These are phyloP conservation scores for Anguilla megastoma DNA, from an alignment of 2,797 vertebrate species.

Conservation along the genomic window DNA sequence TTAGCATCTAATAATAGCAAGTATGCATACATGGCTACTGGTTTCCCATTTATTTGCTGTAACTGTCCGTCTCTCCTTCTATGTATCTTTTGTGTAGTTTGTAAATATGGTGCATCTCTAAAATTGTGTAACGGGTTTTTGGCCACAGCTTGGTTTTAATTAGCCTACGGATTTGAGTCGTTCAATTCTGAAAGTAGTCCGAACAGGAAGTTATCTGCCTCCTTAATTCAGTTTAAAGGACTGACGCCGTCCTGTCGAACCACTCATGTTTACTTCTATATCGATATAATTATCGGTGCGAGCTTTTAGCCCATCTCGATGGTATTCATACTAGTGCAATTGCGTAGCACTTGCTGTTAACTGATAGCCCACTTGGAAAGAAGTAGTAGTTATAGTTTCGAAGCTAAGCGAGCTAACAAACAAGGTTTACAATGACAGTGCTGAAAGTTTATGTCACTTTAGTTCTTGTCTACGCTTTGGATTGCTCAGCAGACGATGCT, in stretches of 20 bases:
- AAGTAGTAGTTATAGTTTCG: background rate
- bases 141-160: no score
- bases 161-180: background rate
- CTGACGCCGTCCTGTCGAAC: background rate
- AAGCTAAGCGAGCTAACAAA: background rate
- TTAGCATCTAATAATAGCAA: no score
- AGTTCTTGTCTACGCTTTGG: conserved; percentile 16
- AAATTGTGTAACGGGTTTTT: no score
- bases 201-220: background rate
- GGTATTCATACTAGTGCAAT: background rate
- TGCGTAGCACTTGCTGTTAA: background rate
- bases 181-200: background rate
- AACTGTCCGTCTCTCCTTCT: no score
- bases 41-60: no score
- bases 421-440: conserved; percentile 52
- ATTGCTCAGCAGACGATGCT: conserved; percentile 47
- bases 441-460: conserved; percentile 14
- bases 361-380: background rate
- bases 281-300: background rate
- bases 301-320: background rate
- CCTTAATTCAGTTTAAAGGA: background rate
- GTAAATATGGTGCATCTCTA: no score
- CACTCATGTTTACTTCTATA: background rate
- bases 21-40: no score
- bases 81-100: no score